A percentile compares a stretch with the other conserved stretches of the same genome.
phyloP scores from a whole-genome alignment of 2,113 vertebrate genomes.

The Rana temporaria region DNA sequence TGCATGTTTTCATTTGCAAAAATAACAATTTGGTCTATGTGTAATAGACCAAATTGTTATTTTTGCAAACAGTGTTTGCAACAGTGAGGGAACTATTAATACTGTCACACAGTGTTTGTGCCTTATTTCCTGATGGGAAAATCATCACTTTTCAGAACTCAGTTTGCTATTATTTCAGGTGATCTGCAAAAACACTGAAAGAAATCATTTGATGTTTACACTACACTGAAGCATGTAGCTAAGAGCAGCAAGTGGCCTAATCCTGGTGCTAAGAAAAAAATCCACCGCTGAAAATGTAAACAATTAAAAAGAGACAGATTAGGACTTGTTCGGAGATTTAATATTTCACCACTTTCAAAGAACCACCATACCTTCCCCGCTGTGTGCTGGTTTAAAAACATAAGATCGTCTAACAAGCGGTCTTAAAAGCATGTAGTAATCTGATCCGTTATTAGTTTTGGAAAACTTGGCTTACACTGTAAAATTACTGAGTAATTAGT shows the following conservation, averaged over 20 bases:
- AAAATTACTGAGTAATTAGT: conserved; percentile 52
- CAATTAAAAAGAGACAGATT: conserved; percentile 41
- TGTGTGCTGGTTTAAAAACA: conserved; percentile 24
- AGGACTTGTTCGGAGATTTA: conserved; percentile 45
- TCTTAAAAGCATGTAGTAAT: conserved; percentile 20
- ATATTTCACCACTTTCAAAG: conserved; percentile 16
- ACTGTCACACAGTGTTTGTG: no score
- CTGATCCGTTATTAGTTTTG: conserved; percentile 41
- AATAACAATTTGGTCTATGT: no score
- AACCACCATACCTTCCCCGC: neutral
- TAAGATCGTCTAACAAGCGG: conserved; percentile 10
- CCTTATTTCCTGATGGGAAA: no score
- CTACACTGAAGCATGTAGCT: neutral
- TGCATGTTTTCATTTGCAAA: no score
- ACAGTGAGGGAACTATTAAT: no score
- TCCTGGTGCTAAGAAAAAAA: neutral
- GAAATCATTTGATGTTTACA: conserved; percentile 2
- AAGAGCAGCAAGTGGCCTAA: conserved; percentile 6
- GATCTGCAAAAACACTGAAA: neutral
- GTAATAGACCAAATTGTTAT: no score
- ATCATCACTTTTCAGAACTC: neutral
- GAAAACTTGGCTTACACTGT: conserved; percentile 35
- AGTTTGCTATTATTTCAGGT: conserved; percentile 20
- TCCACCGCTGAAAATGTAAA: conserved; percentile 8
- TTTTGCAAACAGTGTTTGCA: no score